Conservation (phyloP, 2,113 vertebrate genomes). For the Phainopepla nitens region DNA sequence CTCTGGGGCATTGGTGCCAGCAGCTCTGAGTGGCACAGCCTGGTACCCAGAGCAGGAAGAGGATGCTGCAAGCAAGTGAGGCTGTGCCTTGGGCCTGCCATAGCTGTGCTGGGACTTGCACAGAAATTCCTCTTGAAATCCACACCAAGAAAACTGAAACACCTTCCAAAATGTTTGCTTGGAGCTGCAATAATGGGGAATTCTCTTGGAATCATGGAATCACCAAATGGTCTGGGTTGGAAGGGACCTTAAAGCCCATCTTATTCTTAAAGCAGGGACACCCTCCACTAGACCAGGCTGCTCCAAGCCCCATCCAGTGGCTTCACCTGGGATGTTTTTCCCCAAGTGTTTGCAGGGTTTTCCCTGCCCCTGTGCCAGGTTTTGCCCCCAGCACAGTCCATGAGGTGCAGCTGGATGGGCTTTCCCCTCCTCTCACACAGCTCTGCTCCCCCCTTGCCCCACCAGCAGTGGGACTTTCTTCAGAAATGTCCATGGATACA, state of each 20-base stretch:
- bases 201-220: not conserved
- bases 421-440: not conserved
- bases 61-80: not conserved
- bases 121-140: not conserved
- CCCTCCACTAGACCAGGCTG: not conserved
- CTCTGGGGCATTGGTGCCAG: not conserved
- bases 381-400: not conserved
- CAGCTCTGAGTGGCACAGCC: not conserved
- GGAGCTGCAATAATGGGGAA: not conserved
- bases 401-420: not conserved
- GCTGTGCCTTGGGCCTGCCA: not conserved
- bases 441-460: not conserved
- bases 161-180: not conserved
- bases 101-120: not conserved
- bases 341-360: not conserved
- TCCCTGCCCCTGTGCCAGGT: not conserved
- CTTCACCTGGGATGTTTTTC: not conserved
- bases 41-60: not conserved
- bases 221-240: not conserved
- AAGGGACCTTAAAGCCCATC: not conserved
- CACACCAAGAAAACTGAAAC: rapidly evolving
- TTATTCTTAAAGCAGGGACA: not conserved
- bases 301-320: not conserved
- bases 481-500: not conserved
- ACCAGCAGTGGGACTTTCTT: not conserved